Percentiles rank a stretch among this genome's conserved stretches.
Evolutionary conservation across 2,888 invertebrate genomes (phyloP).

Genomic region (Dicranocentrus wangi): DNA sequence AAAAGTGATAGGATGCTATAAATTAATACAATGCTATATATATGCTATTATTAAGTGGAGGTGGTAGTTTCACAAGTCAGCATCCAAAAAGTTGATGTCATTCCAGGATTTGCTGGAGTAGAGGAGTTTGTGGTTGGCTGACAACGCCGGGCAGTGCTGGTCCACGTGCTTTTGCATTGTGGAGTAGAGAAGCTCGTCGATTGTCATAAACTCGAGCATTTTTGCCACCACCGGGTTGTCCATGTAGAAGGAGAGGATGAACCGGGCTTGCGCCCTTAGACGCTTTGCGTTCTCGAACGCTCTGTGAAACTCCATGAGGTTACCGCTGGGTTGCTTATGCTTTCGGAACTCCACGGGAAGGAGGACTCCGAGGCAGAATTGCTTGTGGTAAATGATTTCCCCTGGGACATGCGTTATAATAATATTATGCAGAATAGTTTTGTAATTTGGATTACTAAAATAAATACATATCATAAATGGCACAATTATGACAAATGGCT

Average conservation of each 20-base stretch:
- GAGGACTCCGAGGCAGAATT: constrained; percentile 47
- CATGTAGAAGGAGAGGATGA: constrained; percentile 53
- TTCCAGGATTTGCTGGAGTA: no score
- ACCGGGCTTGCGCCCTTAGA: constrained; percentile 32
- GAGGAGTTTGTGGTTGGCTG: neutral
- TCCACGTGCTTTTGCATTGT: constrained; percentile 49
- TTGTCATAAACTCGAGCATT: constrained; percentile 54
- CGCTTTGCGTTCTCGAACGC: constrained; percentile 49
- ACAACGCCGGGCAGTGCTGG: neutral
- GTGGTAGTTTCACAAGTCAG: no score
- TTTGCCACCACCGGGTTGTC: constrained; percentile 38
- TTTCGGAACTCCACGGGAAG: constrained; percentile 34
- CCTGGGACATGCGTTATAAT: no score
- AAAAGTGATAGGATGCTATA: no score
- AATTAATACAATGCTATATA: no score
- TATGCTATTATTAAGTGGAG: no score
- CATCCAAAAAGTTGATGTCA: no score
- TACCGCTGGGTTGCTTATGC: constrained; percentile 34
- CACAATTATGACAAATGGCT: no score
- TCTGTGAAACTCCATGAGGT: constrained; percentile 7
- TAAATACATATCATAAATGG: no score
- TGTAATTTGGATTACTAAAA: no score
- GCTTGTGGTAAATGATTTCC: constrained; percentile 55
- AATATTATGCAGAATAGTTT: no score
- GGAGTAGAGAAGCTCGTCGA: constrained; percentile 43